Evolutionary conservation across 2,113 vertebrate genomes (phyloP).

Genomic region (Castor canadensis): DNA sequence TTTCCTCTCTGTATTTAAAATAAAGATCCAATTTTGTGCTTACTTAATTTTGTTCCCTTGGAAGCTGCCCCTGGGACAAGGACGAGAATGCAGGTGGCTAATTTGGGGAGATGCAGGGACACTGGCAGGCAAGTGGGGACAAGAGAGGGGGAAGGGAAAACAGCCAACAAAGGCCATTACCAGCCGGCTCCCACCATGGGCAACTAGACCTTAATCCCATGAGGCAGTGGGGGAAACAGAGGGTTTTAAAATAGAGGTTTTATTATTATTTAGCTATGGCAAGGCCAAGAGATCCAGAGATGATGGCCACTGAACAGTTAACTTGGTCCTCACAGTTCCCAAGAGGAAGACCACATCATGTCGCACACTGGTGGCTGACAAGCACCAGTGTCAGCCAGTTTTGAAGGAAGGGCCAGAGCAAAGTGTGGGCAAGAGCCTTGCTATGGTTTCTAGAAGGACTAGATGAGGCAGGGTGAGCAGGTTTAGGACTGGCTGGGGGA

Average conservation of each 20-base stretch:
- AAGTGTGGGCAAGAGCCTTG: neutral
- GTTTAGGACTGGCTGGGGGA: neutral
- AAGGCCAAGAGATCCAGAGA: neutral
- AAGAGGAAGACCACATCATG: neutral
- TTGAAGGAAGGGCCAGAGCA: neutral
- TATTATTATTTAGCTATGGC: neutral
- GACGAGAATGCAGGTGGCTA: neutral
- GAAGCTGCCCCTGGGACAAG: neutral
- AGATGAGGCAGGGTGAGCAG: neutral
- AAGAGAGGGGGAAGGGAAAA: neutral
- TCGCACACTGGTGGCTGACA: neutral
- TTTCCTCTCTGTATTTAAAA: constrained; percentile 28
- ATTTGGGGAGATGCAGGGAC: neutral
- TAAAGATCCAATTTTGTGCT: constrained; percentile 16
- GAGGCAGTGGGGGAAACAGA: neutral
- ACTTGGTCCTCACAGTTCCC: neutral
- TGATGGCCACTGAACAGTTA: neutral
- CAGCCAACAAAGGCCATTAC: neutral
- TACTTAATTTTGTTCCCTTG: constrained; percentile 12
- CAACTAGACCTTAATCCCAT: neutral
- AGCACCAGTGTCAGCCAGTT: neutral
- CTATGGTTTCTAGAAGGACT: neutral
- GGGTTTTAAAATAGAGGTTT: neutral
- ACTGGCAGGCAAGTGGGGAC: neutral
- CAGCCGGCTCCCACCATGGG: neutral